A percentile compares a stretch with the other conserved stretches of the same genome.
Conservation (phyloP, 2,888 invertebrate species). For the Rhabditoides inermis region DNA sequence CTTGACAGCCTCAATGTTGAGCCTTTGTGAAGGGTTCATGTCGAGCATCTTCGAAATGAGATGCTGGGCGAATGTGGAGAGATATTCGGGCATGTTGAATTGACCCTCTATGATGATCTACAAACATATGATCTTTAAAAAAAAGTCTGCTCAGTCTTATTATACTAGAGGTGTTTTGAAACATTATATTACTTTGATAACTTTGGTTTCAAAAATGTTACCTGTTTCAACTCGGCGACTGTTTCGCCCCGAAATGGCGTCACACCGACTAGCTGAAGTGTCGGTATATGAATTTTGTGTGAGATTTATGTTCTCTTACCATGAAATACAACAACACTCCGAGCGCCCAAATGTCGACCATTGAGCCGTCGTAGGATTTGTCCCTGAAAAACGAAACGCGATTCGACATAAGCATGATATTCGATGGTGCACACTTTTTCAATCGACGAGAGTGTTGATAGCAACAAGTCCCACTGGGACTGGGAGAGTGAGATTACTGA, state of each 20-base stretch:
- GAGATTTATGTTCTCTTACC: no score
- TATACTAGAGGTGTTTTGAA: no score
- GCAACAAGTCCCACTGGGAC: no score
- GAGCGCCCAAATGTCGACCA: slow-evolving; percentile 69
- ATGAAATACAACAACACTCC: slow-evolving; percentile 64
- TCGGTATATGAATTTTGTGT: no score
- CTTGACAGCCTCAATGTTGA: slow-evolving; percentile 52
- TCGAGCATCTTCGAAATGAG: slow-evolving; percentile 30
- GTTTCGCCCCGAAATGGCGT: slow-evolving; percentile 73
- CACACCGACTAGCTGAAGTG: slow-evolving; percentile 66
- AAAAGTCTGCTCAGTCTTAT: no score
- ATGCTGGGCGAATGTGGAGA: slow-evolving; percentile 25
- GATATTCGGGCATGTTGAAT: slow-evolving; percentile 24
- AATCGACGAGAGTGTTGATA: no score
- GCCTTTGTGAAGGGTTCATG: slow-evolving; percentile 52
- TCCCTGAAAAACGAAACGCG: slow-evolving; percentile 55
- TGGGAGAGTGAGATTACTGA: no score
- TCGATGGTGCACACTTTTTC: no score
- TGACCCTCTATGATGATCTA: slow-evolving; percentile 26
- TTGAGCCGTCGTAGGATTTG: slow-evolving; percentile 50
- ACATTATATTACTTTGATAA: no score
- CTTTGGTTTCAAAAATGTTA: no score
- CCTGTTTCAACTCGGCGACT: slow-evolving; percentile 62
- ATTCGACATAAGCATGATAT: no score
- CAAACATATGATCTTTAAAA: no score